Evolutionary conservation across 2,888 invertebrate species (phyloP).

Genomic region (Coenonympha glycerion): DNA sequence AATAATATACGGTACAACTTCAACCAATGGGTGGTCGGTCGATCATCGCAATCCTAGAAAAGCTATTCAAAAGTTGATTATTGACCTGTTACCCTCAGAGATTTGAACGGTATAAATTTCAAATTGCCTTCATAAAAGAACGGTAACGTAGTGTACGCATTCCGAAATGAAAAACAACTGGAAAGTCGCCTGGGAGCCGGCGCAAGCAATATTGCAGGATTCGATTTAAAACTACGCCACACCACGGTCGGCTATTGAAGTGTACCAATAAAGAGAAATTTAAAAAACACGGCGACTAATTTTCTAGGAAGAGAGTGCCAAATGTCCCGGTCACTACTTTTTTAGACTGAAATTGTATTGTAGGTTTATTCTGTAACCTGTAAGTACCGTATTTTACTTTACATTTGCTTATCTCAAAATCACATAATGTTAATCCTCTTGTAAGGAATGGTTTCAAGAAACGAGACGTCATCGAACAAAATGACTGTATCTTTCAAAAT

Average conservation of each 20-base stretch:
- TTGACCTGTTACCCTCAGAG: slow-evolving; percentile 19
- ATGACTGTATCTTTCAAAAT: too few relatives aligned
- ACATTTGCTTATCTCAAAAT: too few relatives aligned
- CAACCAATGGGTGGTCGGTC: too few relatives aligned
- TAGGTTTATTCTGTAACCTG: too few relatives aligned
- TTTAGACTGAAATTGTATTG: not conserved
- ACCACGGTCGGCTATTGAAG: slow-evolving; percentile 36
- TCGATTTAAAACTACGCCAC: slow-evolving; percentile 63
- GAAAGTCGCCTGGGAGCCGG: slow-evolving; percentile 48
- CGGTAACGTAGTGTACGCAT: slow-evolving; percentile 32
- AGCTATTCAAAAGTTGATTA: slow-evolving; percentile 11
- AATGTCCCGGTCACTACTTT: too few relatives aligned
- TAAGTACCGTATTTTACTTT: too few relatives aligned
- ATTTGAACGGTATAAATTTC: slow-evolving; percentile 38
- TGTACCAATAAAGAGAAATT: slow-evolving; percentile 28
- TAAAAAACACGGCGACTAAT: slow-evolving; percentile 13
- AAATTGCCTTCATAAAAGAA: slow-evolving; percentile 49
- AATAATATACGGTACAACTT: too few relatives aligned
- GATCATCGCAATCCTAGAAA: not conserved
- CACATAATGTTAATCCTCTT: too few relatives aligned
- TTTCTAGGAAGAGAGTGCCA: slow-evolving; percentile 18
- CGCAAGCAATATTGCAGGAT: slow-evolving; percentile 54
- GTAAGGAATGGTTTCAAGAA: too few relatives aligned
- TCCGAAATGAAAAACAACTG: slow-evolving; percentile 57
- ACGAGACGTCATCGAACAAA: too few relatives aligned